Percentiles rank a stretch among this genome's conserved stretches.
Conservation (phyloP, 2,888 invertebrate genomes). For the Drosophila setosimentum region DNA sequence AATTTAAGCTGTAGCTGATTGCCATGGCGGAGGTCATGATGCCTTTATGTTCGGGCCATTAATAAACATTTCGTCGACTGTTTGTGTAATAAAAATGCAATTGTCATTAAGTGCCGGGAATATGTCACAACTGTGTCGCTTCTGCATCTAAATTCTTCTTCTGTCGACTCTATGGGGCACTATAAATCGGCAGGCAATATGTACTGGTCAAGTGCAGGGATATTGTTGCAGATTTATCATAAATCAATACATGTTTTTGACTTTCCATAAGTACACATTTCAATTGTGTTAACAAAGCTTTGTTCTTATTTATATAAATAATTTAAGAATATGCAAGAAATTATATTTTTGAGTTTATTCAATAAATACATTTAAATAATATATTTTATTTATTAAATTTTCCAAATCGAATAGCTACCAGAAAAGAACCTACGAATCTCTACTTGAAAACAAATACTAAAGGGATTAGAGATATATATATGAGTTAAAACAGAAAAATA, state of each 20-base stretch:
- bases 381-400: no score
- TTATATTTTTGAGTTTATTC: not conserved
- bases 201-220: slow-evolving; percentile 15
- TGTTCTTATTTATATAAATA: not conserved
- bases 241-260: slow-evolving; percentile 13
- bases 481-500: no score
- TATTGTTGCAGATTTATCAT: slow-evolving; percentile 17
- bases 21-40: slow-evolving; percentile 55
- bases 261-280: not conserved
- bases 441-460: no score
- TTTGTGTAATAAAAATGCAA: slow-evolving; percentile 82
- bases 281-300: not conserved
- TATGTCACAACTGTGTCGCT: slow-evolving; percentile 63
- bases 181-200: slow-evolving; percentile 9
- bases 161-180: slow-evolving; percentile 8
- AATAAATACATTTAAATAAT: not conserved
- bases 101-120: slow-evolving; percentile 76
- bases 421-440: no score
- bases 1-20: slow-evolving; percentile 60
- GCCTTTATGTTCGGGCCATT: slow-evolving; percentile 74
- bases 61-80: slow-evolving; percentile 78
- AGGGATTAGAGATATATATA: no score
- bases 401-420: no score
- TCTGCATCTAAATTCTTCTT: not conserved
- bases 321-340: not conserved